Evolutionary conservation across 2,888 invertebrate genomes (phyloP), one percentile per base, ranked within the genome.

Genomic region (Oscheius sp.): DNA sequence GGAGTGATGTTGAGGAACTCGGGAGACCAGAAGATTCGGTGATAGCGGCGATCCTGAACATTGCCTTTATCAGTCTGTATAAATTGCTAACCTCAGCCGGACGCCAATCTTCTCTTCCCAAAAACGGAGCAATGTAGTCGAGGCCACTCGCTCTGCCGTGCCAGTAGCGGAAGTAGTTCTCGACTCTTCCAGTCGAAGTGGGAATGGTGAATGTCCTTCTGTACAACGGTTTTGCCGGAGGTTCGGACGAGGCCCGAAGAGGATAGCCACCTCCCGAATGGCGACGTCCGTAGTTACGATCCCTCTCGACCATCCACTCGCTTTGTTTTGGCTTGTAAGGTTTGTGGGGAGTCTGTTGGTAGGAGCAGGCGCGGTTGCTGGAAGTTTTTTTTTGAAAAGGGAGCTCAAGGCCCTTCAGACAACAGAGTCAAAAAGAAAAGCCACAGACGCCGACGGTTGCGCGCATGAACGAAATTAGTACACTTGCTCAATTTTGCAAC

Each of bases 151-250:
- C 84, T 7, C 87, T 76, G 9, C 86, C 87, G 42, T 81, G 79
- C 86, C 86, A 87, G 72, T 87, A 87, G 35, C 79, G 75, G 47
- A 79, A 75, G 73, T 85, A 82, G 74, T 87, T 87, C 55, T 87
- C 83, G 63, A 81, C 82, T 47, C 87, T 83, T 58, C 78, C 68
- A 10, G 81, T 81, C n/a, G 77, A 78, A 32, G 78, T 79, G 7
- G 81, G 81, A 11, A 81, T 77, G 9, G 74, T 76, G 68, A 66
- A 78, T 29, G 74, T 76, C 10, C 81, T 65, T 47, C 78, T 68
- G 10, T 75, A 70, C 21, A 76, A 57, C 55, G 86, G 84, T 13
- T 83, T 78, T 57, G 79, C 68, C 2, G 79, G 80, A 29, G 79
- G 77, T 37, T 83, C 79, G 9, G 76, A 55, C 1, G 76, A 32